Evolutionary conservation across 2,888 invertebrate species (phyloP), one percentile per base, ranked within the genome.

Genomic region (Eupithecia tripunctaria): DNA sequence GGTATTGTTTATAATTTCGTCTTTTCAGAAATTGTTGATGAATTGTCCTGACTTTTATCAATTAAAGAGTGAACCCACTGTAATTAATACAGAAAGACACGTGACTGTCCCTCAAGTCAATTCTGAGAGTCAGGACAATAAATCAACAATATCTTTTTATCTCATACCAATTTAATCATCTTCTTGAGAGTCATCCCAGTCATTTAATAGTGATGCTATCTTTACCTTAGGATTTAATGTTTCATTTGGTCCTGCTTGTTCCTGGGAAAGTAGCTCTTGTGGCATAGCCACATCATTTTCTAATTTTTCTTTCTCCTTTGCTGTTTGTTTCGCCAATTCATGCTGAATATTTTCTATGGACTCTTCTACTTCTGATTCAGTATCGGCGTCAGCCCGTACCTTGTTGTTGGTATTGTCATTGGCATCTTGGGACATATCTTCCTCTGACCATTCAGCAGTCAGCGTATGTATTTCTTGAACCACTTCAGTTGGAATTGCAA

Each of bases 151-250:
- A 32, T 0, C 0, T 32, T 32, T 32, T 32, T 32, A 32, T 78
- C 32, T 78, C 76, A 68, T 72, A n/a, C n/a, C 68, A 29, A 75
- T 71, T 66, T 74, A 72, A 73, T 68, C 68, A 47, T 85, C 89
- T 79, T 91, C 91, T 79, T 93, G 93, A 27, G 90, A 91, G 72
- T 94, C 95, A 77, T 94, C 94, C 95, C 95, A 95, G 80, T 95
- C 95, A 85, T 92, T 91, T 21, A 94, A 81, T 14, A 95, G 84
- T 8, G 93, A 91, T 36, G 93, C 89, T 76, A 93, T 90, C 82
- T 94, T 92, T 79, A 87, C 84, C 79, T 87, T 83, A 66, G 83
- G 76, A 67, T 78, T 75, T 14, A 67, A 66, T 47, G 72, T 43
- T 36, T 25, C 38, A 72, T 66, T 60, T 65, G 25, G 60, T 82